Base-by-base conservation (phyloP, 2,797 vertebrate genomes). In the Taenioides sp. region DNA sequence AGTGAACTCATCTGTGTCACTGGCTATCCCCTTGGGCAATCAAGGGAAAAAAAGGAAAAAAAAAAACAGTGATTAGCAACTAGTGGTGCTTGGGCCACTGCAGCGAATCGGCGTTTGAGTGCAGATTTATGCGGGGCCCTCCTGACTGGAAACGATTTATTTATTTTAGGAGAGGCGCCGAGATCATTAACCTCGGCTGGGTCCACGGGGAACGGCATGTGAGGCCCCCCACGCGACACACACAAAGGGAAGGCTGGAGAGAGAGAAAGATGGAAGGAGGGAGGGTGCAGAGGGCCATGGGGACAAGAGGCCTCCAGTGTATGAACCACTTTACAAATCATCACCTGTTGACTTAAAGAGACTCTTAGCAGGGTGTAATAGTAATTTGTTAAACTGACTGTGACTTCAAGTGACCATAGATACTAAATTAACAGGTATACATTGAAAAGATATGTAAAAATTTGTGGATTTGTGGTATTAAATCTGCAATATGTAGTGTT, bases 101-200 rank as follows among this genome's bases (percentile, higher is more conserved):
- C 43, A 85, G 87, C 91, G 92, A 93, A 93, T 92, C 84, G 84
- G 85, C 79, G 74, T 89, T 89, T 87, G 88, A 92, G 86, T 76
- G 71, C 84, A 93, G 94, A 95, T 94, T 95, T 94, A 94, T 94
- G 87, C 91, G 84, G 86, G 85, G 86, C 85, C 85, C 84, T 90
- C 84, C 91, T 89, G 84, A 89, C 91, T 93, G 91, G 92, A 92
- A 92, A 93, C 94, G 92, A 95, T 95, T 94, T 94, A 94, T 95
- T 95, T 94, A 95, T 95, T 94, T 91, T 88, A 94, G 91, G 90
- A 90, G 87, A 81, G 91, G 91, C 90, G 89, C 92, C 89, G 92
- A 93, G 93, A 95, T 94, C 94, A 95, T 95, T 94, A 95, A 95
- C 94, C 92, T 94, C 93, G 83, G 71, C 87, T 62, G 83, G 76